Evolutionary conservation across 2,113 vertebrate species (phyloP).

Genomic region (Piaya cayana): DNA sequence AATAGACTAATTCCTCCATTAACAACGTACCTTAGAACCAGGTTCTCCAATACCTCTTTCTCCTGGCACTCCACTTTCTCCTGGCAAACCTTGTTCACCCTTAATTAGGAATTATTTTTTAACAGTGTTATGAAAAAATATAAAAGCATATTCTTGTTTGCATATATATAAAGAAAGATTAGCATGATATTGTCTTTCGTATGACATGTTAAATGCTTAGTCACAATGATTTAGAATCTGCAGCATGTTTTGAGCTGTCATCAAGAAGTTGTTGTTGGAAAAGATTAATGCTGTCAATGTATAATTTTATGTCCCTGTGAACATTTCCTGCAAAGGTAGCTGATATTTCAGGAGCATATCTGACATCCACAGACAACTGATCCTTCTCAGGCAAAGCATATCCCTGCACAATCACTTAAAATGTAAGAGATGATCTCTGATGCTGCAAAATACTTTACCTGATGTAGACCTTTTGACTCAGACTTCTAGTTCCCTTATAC

Average conservation of each 20-base stretch:
- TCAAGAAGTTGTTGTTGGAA: not conserved
- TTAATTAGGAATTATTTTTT: conserved; percentile 36
- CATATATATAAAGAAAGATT: not conserved
- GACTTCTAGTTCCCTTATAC: not conserved
- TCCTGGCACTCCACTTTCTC: conserved; percentile 83
- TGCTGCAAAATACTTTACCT: not conserved
- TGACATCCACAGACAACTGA: not conserved
- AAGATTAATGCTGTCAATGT: not conserved
- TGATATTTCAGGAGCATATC: not conserved
- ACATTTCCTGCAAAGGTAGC: not conserved
- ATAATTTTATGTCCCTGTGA: not conserved
- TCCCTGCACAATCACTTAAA: not conserved
- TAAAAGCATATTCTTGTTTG: not conserved
- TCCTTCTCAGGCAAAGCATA: not conserved
- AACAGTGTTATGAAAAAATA: not conserved
- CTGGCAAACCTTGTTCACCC: conserved; percentile 85
- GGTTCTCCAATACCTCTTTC: conserved; percentile 83
- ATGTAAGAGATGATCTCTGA: not conserved
- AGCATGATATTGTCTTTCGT: not conserved
- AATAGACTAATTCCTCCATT: not conserved
- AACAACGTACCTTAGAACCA: conserved; percentile 76
- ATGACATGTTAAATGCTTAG: not conserved
- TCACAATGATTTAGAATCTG: not conserved
- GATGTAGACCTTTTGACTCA: not conserved
- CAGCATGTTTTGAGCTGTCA: not conserved